Evolutionary conservation across 1,140 invertebrate genomes (phyloP).

Genomic region (Ips nitidus): DNA sequence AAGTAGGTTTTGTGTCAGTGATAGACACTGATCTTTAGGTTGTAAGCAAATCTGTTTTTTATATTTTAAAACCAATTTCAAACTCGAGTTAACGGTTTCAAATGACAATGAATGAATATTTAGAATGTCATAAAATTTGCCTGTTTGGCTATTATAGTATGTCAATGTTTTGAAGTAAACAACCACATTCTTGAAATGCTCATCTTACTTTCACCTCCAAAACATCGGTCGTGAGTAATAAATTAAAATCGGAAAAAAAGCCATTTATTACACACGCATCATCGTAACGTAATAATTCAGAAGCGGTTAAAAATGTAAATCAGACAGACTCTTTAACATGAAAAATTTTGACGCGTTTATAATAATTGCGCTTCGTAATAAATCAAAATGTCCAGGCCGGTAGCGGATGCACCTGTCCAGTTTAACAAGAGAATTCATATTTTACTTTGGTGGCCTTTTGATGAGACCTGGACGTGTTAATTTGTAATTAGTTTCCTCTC

Average conservation of each 20-base stretch:
- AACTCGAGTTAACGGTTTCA: too few species aligned
- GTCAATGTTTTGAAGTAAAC: too few species aligned
- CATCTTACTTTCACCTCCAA: too few species aligned
- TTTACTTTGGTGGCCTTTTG: constrained; percentile 25
- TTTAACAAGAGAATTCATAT: constrained; percentile 31
- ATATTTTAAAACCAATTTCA: too few species aligned
- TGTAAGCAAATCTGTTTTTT: too few species aligned
- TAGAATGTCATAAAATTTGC: too few species aligned
- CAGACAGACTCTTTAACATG: constrained; percentile 14
- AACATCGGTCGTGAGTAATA: not conserved
- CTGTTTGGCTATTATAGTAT: too few species aligned
- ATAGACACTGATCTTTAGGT: too few species aligned
- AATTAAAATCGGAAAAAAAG: not conserved
- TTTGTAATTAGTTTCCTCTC: constrained; percentile 17
- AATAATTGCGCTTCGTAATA: constrained; percentile 33
- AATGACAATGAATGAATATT: too few species aligned
- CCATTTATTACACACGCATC: too few species aligned
- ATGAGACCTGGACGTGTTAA: constrained; percentile 33
- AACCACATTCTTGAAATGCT: not conserved
- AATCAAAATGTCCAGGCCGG: constrained; percentile 32
- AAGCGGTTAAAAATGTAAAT: constrained; percentile 26
- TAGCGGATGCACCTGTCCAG: constrained; percentile 35
- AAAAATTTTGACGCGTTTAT: constrained; percentile 28
- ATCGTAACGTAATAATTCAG: not conserved
- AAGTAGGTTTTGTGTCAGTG: too few species aligned